A percentile compares a stretch with the other conserved stretches of the same genome.
These are phyloP conservation scores for Gavialis gangeticus DNA, from an alignment of 2,113 vertebrate genomes.

Conservation along the genomic window DNA sequence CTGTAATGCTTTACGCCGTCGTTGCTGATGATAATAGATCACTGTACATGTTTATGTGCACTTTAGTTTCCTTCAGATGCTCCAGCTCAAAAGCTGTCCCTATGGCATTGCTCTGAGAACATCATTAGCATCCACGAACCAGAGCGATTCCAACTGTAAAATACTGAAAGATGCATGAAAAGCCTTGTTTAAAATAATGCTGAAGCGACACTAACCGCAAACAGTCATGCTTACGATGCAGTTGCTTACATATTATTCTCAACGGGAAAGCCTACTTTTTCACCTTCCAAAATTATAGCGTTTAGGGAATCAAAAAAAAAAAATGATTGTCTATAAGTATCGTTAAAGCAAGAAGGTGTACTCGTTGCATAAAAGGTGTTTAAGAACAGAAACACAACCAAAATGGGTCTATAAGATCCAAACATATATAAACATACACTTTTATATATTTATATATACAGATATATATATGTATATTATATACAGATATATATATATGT, in stretches of 20 bases:
- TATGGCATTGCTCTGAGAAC: not conserved
- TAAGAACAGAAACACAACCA: constrained; percentile 36
- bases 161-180: not conserved
- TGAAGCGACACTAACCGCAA: not conserved
- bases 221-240: not conserved
- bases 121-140: not conserved
- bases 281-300: not conserved
- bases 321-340: not conserved
- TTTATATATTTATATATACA: constrained; percentile 51
- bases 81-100: not conserved
- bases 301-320: not conserved
- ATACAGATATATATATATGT: constrained; percentile 1
- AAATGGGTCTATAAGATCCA: constrained; percentile 47
- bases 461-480: constrained; percentile 17
- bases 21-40: not conserved
- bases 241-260: not conserved
- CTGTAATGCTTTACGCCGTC: not conserved
- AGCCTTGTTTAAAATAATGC: not conserved
- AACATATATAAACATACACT: constrained; percentile 66
- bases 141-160: not conserved
- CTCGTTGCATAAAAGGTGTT: constrained; percentile 6
- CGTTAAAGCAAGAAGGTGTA: not conserved
- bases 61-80: not conserved
- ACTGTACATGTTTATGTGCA: not conserved
- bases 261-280: not conserved